Base-by-base conservation (phyloP, 1,140 invertebrate genomes). In the Philopotamus ludificatus region DNA sequence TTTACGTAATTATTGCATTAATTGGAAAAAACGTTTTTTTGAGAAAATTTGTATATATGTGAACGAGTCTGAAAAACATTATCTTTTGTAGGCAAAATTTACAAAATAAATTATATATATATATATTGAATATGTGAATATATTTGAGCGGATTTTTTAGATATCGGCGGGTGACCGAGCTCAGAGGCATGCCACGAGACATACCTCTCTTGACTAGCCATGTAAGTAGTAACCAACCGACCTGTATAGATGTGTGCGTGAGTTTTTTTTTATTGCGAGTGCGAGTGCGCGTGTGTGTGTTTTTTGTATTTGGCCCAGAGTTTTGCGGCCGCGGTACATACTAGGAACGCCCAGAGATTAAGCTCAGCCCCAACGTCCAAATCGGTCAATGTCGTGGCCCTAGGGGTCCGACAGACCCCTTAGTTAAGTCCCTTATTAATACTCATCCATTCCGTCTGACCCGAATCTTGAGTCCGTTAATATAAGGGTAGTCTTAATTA, bases 1-100 rank as follows among this genome's bases (percentile, higher is more conserved):
- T 60, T 60, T 47, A 47, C 22, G 57, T 47, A 60, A 47, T n/a
- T 22, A 22, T 44, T 58, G 55, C 47, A 42, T 23, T 28, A 53
- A 54, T 28, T 20, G 21, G 45, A 61, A 68, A 63, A 41, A 57
- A 55, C 25, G 28, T n/a, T n/a, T n/a, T n/a, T n/a, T n/a, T n/a
- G n/a, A n/a, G n/a, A n/a, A 42, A 57, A 57, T 47, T 47, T 69
- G 67, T 69, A 69, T 58, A 69, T 69, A 65, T 63, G n/a, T 51
- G 60, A 62, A 69, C 47, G 67, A 69, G 67, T 69, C 67, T 69
- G 67, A 69, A n/a, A n/a, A n/a, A 39, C 41, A 69, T 69, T 69
- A 69, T 69, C 67, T 69, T 69, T 69, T 69, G 67, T 69, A 69
- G 67, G 41, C 51, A 64, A 69, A 69, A 44, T 69, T 69, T 69